Conservation (phyloP, 2,888 invertebrate genomes). For the Erynnis tages region DNA sequence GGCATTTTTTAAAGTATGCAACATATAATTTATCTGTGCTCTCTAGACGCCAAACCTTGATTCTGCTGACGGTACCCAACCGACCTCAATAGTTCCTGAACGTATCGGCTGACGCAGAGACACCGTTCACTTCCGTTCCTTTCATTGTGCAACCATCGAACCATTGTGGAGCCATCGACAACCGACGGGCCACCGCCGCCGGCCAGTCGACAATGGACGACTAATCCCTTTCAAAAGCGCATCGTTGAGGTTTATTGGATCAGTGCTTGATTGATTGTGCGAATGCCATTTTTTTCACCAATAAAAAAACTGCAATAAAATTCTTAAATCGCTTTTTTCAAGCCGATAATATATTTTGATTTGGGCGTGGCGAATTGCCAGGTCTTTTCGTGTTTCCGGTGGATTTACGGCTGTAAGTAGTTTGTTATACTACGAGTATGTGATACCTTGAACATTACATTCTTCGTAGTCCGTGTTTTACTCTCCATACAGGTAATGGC, state of each 20-base stretch:
- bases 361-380: conserved; percentile 76
- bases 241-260: conserved; percentile 82
- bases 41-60: neutral
- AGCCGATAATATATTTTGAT: conserved; percentile 77
- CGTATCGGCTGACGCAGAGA: conserved; percentile 57
- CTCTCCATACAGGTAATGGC: no score
- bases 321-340: conserved; percentile 47
- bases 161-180: conserved; percentile 15
- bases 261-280: conserved; percentile 82
- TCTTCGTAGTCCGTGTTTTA: no score
- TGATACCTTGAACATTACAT: no score
- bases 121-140: conserved; percentile 74
- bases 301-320: conserved; percentile 12
- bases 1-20: neutral
- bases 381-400: conserved; percentile 31
- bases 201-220: conserved; percentile 71
- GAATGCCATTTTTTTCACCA: conserved; percentile 56
- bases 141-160: conserved; percentile 28
- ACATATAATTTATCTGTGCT: no score
- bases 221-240: conserved; percentile 79
- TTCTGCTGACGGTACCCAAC: conserved; percentile 38
- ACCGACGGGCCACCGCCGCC: conserved; percentile 63
- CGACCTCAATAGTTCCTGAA: conserved; percentile 71
- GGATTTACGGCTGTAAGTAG: conserved; percentile 12
- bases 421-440: no score